These are phyloP conservation scores for Panagrolaimus sp. DNA, from an alignment of 1,140 invertebrate species.

Conservation along the genomic window DNA sequence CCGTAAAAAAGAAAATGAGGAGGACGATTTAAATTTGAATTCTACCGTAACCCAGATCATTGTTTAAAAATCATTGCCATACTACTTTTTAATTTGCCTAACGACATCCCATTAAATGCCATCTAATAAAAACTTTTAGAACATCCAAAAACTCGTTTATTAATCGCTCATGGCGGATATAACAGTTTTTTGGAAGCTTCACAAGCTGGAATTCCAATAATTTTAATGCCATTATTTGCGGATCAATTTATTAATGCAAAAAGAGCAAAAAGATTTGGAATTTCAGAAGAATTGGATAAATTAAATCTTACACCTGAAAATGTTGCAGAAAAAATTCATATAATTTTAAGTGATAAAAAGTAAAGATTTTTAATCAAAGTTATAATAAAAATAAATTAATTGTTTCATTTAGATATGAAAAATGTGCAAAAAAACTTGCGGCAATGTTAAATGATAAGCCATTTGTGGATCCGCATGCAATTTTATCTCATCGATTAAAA, in stretches of 20 bases:
- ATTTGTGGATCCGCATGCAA: constrained; percentile 22
- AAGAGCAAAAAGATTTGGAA: constrained; percentile 53
- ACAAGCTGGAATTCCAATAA: constrained; percentile 55
- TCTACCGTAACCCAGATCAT: no score
- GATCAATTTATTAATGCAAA: constrained; percentile 58
- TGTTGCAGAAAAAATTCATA: constrained; percentile 39
- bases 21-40: no score
- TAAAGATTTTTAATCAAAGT: constrained; percentile 10
- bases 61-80: no score
- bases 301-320: constrained; percentile 34
- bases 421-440: constrained; percentile 42
- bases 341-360: constrained; percentile 42
- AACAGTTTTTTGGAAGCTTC: constrained; percentile 57
- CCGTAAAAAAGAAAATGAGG: no score
- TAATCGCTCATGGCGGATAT: constrained; percentile 59
- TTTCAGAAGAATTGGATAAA: constrained; percentile 33
- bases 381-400: constrained; percentile 7
- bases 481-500: constrained; percentile 45
- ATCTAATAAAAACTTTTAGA: constrained; percentile 34
- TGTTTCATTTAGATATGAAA: constrained; percentile 48
- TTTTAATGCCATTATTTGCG: constrained; percentile 57
- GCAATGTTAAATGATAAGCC: constrained; percentile 53
- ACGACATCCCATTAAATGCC: not conserved
- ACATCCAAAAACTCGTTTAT: constrained; percentile 49
- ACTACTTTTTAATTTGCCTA: no score